Percentiles rank a stretch among this genome's conserved stretches.
Evolutionary conservation across 2,888 invertebrate species (phyloP).

Genomic region (Steromphala cineraria): DNA sequence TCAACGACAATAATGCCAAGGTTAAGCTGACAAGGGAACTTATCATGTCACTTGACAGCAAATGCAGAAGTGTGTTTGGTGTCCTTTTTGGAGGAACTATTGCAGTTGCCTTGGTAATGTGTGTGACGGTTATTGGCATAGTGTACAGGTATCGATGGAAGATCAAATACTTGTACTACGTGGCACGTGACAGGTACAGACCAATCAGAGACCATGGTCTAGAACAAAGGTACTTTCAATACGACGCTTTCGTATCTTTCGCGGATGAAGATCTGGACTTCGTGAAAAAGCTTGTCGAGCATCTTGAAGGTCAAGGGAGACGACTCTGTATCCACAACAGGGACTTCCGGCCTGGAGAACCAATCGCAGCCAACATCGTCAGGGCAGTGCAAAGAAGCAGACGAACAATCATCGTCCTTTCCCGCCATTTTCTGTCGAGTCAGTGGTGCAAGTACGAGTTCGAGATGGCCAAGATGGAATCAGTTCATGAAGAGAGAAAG

Average conservation of each 20-base stretch:
- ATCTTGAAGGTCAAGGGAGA: neutral
- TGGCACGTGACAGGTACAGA: neutral
- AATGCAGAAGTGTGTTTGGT: neutral
- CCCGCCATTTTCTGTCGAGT: neutral
- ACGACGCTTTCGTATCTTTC: neutral
- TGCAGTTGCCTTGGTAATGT: neutral
- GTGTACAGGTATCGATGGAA: neutral
- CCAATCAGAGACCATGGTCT: neutral
- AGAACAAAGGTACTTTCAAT: neutral
- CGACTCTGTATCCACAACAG: neutral
- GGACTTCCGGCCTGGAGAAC: neutral
- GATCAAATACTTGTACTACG: neutral
- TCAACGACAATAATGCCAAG: neutral
- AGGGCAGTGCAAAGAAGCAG: neutral
- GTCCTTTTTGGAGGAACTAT: neutral
- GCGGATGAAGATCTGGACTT: neutral
- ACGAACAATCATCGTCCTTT: neutral
- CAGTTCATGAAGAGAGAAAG: neutral
- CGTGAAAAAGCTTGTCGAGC: neutral
- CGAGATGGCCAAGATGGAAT: neutral
- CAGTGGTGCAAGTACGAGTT: neutral
- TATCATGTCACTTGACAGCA: neutral
- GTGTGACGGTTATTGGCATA: neutral
- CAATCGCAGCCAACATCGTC: neutral
- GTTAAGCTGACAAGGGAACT: neutral